Conservation (phyloP, 2,888 invertebrate genomes). For the Plagodis pulveraria region DNA sequence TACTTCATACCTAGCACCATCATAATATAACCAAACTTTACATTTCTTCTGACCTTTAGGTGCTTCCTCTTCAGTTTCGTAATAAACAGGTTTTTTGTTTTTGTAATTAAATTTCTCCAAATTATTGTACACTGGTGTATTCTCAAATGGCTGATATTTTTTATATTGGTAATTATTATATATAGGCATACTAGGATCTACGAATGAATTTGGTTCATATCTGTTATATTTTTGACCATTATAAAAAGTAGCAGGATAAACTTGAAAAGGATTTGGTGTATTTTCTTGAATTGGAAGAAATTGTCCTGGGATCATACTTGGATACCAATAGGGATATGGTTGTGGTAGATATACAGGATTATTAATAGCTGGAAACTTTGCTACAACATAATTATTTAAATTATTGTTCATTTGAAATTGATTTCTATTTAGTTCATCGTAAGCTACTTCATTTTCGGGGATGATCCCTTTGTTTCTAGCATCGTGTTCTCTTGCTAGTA, state of each 20-base stretch:
- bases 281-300: constrained; percentile 23
- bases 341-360: constrained; percentile 10
- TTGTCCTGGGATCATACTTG: constrained; percentile 27
- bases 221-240: constrained; percentile 3
- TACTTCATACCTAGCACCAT: constrained; percentile 70
- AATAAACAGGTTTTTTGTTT: constrained; percentile 45
- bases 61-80: constrained; percentile 51
- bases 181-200: constrained; percentile 3
- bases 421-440: constrained; percentile 20
- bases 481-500: constrained; percentile 31
- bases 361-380: constrained; percentile 11
- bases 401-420: constrained; percentile 22
- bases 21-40: constrained; percentile 65
- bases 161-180: constrained; percentile 24
- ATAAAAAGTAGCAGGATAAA: constrained; percentile 9
- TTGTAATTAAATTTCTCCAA: constrained; percentile 30
- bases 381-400: constrained; percentile 15
- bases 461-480: constrained; percentile 26
- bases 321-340: constrained; percentile 32
- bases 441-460: constrained; percentile 15
- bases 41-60: constrained; percentile 56
- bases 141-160: constrained; percentile 26
- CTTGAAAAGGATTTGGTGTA: neutral
- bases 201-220: constrained; percentile 11
- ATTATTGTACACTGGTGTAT: constrained; percentile 32